phyloP scores from a whole-genome alignment of 2,888 invertebrate genomes.

The Himalopsyche anomala region DNA sequence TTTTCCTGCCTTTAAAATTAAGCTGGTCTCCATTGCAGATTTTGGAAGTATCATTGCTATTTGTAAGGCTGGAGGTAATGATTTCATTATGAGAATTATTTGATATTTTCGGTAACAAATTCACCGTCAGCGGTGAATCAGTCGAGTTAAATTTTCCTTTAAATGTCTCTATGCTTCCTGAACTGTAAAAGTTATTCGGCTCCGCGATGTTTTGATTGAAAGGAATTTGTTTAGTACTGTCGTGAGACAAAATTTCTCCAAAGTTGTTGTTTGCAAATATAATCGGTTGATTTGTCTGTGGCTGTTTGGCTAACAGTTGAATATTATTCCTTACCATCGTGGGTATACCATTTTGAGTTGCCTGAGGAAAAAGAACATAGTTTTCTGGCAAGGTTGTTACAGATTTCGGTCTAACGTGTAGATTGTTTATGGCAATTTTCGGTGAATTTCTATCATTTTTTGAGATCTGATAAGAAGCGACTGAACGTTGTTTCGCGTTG shows the following conservation, averaged over 20 bases:
- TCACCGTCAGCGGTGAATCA: neutral
- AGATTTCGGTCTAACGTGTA: slow-evolving; percentile 36
- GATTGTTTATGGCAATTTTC: slow-evolving; percentile 31
- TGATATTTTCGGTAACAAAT: neutral
- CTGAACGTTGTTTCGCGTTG: slow-evolving; percentile 46
- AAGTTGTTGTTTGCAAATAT: slow-evolving; percentile 28
- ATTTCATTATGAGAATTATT: slow-evolving; percentile 2
- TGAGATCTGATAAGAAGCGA: neutral
- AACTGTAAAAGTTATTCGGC: neutral
- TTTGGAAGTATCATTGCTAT: neutral
- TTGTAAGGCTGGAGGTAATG: neutral
- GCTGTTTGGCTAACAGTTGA: slow-evolving; percentile 22
- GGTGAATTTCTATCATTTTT: neutral
- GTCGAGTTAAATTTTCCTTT: neutral
- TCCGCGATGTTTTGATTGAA: neutral
- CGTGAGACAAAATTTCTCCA: neutral
- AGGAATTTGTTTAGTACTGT: neutral
- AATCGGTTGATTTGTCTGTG: slow-evolving; percentile 1
- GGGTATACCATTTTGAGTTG: slow-evolving; percentile 37
- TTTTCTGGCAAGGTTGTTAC: slow-evolving; percentile 51
- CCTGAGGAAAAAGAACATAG: slow-evolving; percentile 54
- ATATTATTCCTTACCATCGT: slow-evolving; percentile 49
- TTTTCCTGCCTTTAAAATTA: slow-evolving; percentile 15
- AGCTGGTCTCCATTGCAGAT: neutral
- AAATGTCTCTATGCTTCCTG: neutral